A percentile compares a stretch with the other conserved stretches of the same genome.
Conservation (phyloP, 1,140 invertebrate species). For the Drosophila jambulina region DNA sequence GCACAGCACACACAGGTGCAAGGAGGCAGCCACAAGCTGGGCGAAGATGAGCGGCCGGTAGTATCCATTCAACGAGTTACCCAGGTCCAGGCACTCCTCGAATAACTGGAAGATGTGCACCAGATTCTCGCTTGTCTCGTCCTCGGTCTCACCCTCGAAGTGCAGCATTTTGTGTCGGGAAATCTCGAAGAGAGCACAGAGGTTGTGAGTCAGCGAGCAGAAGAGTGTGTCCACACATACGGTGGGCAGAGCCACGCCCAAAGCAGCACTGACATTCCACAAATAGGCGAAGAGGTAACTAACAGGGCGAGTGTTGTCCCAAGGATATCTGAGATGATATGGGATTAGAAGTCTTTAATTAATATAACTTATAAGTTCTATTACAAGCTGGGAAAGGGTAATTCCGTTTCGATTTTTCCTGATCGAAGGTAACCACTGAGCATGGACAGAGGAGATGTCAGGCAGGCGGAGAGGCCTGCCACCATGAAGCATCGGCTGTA, state of each 20-base stretch:
- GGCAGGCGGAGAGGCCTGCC: constrained; percentile 28
- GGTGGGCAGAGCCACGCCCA: constrained; percentile 45
- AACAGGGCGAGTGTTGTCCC: constrained; percentile 28
- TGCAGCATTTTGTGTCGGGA: constrained; percentile 28
- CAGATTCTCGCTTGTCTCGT: constrained; percentile 22
- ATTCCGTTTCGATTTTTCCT: constrained; percentile 5
- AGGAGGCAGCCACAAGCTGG: constrained; percentile 38
- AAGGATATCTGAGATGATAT: constrained; percentile 43
- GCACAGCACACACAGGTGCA: constrained; percentile 57
- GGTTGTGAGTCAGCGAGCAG: constrained; percentile 45
- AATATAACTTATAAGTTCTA: too few relatives aligned
- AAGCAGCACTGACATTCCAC: constrained; percentile 51
- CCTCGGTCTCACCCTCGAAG: constrained; percentile 7
- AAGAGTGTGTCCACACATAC: constrained; percentile 58
- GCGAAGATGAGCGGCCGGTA: constrained; percentile 51
- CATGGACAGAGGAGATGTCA: constrained; percentile 35
- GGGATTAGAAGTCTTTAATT: background rate
- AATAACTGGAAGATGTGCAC: constrained; percentile 27
- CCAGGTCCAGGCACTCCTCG: constrained; percentile 14
- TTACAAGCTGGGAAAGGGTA: constrained; percentile 62
- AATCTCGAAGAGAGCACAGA: constrained; percentile 50
- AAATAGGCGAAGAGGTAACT: constrained; percentile 55
- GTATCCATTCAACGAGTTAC: constrained; percentile 21
- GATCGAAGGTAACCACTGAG: background rate
- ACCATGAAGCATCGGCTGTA: constrained; percentile 33